Percentiles rank a stretch among this genome's conserved stretches.
Evolutionary conservation across 1,140 invertebrate species (phyloP).

Genomic region (Oncopodura yosiiana): DNA sequence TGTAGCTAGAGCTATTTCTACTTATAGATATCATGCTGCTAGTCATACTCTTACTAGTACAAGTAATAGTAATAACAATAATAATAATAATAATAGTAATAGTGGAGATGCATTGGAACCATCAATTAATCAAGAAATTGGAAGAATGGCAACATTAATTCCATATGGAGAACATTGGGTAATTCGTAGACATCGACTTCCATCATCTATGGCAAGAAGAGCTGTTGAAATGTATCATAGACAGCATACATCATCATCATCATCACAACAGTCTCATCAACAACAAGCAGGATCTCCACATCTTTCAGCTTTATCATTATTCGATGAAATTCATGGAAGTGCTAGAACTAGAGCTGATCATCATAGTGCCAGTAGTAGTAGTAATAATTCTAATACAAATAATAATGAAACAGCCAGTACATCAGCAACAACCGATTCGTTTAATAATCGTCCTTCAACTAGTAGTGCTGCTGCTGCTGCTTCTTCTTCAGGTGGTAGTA

Average conservation of each 20-base stretch:
- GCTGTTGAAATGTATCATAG: too few relatives aligned
- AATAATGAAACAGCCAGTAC: constrained; percentile 7
- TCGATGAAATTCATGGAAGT: constrained; percentile 4
- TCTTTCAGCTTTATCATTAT: too few relatives aligned
- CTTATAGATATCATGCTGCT: too few relatives aligned
- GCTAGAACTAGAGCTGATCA: constrained; percentile 11
- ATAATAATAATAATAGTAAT: not conserved
- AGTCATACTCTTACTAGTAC: too few relatives aligned
- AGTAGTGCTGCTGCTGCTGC: not conserved
- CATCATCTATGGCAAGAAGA: not conserved
- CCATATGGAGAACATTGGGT: constrained; percentile 12
- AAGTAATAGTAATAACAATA: not conserved
- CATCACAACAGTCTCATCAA: too few relatives aligned
- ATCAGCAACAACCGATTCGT: not conserved
- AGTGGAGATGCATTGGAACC: constrained; percentile 3
- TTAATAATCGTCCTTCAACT: constrained; percentile 6
- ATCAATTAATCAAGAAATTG: constrained; percentile 7
- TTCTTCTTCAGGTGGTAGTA: not conserved
- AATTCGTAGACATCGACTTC: not conserved
- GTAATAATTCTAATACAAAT: not conserved
- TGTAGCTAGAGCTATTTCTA: too few relatives aligned
- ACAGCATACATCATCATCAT: too few relatives aligned
- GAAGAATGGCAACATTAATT: constrained; percentile 7
- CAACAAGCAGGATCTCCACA: not conserved
- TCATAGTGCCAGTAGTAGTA: constrained; percentile 3